Percentiles rank a stretch among this genome's conserved stretches.
Conservation (phyloP, 1,140 invertebrate species). For the Cyclargus thomasi region DNA sequence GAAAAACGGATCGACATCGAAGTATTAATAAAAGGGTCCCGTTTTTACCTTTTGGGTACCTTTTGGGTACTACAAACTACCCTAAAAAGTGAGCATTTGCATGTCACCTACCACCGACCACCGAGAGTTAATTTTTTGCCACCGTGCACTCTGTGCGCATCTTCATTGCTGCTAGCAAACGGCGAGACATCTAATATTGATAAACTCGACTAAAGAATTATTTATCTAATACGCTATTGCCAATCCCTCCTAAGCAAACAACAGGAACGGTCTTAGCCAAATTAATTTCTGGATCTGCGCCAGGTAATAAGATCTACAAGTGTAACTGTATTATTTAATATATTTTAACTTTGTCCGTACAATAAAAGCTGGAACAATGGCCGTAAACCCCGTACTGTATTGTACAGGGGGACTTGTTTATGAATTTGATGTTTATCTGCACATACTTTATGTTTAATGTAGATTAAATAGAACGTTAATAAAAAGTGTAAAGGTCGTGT, state of each 20-base stretch:
- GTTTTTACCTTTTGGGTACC: too few species aligned
- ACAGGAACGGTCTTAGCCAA: neutral
- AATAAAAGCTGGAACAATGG: constrained; percentile 8
- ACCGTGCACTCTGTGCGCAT: too few species aligned
- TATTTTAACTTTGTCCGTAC: constrained; percentile 1
- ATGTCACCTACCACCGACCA: too few species aligned
- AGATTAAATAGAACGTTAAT: neutral
- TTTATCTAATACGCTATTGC: neutral
- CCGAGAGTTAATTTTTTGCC: too few species aligned
- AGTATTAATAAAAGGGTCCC: too few species aligned
- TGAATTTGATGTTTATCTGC: constrained; percentile 8
- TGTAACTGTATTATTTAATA: constrained; percentile 1
- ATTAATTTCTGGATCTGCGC: neutral
- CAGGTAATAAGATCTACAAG: constrained; percentile 7
- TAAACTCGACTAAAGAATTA: too few species aligned
- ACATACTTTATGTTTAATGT: neutral
- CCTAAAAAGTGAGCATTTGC: too few species aligned
- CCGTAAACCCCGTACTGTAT: constrained; percentile 4
- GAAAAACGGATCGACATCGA: too few species aligned
- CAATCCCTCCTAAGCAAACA: neutral
- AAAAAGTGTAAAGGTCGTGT: too few species aligned
- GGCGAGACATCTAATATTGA: too few species aligned
- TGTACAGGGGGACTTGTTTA: neutral
- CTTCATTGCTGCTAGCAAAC: too few species aligned
- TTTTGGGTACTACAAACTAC: too few species aligned